A percentile compares a stretch with the other conserved stretches of the same genome.
Conservation (phyloP, 2,113 vertebrate species). For the Gallinago media region DNA sequence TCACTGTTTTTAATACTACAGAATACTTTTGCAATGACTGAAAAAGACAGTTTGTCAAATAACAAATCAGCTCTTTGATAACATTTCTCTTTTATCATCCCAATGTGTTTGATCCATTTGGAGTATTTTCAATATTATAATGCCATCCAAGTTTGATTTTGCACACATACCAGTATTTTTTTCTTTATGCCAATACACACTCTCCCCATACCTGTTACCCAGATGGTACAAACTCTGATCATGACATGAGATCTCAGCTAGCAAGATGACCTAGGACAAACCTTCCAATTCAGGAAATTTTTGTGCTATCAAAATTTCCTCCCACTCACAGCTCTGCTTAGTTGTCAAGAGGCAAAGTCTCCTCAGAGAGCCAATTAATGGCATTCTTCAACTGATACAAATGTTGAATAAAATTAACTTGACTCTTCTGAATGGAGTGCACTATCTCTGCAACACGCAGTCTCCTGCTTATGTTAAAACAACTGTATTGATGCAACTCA, state of each 20-base stretch:
- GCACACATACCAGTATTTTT: not conserved
- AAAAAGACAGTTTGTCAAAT: not conserved
- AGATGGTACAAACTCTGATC: not conserved
- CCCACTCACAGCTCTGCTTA: not conserved
- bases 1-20: not conserved
- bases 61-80: not conserved
- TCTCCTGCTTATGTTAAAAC: not conserved
- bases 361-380: not conserved
- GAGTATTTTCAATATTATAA: not conserved
- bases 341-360: not conserved
- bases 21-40: not conserved
- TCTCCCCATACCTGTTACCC: not conserved
- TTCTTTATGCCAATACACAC: not conserved
- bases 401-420: not conserved
- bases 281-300: not conserved
- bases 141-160: not conserved
- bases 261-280: not conserved
- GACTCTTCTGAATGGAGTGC: accelerated
- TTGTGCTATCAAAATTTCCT: not conserved
- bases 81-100: not conserved
- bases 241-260: not conserved
- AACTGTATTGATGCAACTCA: not conserved
- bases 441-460: not conserved
- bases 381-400: not conserved
- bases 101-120: not conserved